Evolutionary conservation across 2,888 invertebrate genomes (phyloP), one percentile per base, ranked within the genome.

Genomic region (Andrena minutula): DNA sequence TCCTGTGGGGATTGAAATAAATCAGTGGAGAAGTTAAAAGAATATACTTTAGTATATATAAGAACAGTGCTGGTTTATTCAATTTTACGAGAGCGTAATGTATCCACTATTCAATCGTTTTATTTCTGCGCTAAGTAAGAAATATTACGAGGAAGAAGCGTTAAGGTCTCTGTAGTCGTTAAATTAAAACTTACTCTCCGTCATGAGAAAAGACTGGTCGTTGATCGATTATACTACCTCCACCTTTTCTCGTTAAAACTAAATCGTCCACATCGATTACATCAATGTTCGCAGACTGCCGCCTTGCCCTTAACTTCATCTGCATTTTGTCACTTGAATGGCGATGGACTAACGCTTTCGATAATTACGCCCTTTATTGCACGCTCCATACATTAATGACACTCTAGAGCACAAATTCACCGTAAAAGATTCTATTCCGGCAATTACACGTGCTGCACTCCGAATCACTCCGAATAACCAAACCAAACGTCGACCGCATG

Each of bases 151-250:
- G 16, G 41, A 41, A 16, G 4, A 47, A 47, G 2, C 3, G n/a
- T 71, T n/a, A 63, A 53, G 0, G 26, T 49, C 23, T 12, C 28
- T 10, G 7, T 23, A 72, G 2, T 10, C 5, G 4, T 1, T 47
- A 10, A 28, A 76, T n/a, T 60, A 76, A 61, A 79, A 95, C 95
- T 94, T 94, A 96, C 96, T 95, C 95, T 92, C 95, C 95, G 92
- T 96, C 95, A 5, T 92, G 90, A 3, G 96, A 96, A 94, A 96
- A 96, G 70, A 96, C 88, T 2, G 96, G 96, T n/a, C 95, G 94
- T 88, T 95, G 94, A 83, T 95, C 93, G 23, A 96, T 94, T 83
- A 96, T 95, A 89, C 95, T 95, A 64, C 96, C 96, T 79, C 96
- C 96, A 35, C 96, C 96, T 93, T 95, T 95, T 90, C 95, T 94